A percentile compares a stretch with the other conserved stretches of the same genome.
Conservation (phyloP, 2,797 vertebrate genomes). For the Anguilla marmorata region DNA sequence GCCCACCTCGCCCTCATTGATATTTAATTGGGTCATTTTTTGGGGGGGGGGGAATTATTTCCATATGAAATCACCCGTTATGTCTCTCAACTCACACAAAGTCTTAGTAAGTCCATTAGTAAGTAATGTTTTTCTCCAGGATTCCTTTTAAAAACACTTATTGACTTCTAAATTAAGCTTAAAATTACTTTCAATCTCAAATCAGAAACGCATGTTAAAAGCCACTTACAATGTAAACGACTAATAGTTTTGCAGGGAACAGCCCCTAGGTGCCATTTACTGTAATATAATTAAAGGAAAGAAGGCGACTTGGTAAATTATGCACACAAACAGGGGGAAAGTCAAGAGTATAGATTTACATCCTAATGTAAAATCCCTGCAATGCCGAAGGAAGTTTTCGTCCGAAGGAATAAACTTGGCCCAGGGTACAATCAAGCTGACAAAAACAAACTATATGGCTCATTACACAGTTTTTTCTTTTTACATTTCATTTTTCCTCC, state of each 20-base stretch:
- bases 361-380: constrained; percentile 5
- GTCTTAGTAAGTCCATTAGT: background rate
- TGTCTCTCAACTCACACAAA: too few relatives aligned
- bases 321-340: background rate
- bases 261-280: background rate
- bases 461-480: background rate
- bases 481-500: background rate
- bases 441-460: background rate
- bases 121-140: background rate
- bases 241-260: background rate
- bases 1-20: too few relatives aligned
- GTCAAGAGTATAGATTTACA: constrained; percentile 2
- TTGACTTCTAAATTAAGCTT: background rate
- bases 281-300: background rate
- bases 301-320: background rate
- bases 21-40: too few relatives aligned
- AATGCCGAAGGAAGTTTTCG: background rate
- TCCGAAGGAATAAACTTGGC: background rate
- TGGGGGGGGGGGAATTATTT: too few relatives aligned
- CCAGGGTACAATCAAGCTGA: background rate
- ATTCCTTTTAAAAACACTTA: background rate
- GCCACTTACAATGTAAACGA: background rate
- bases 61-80: too few relatives aligned
- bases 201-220: constrained; percentile 4
- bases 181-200: background rate